These are phyloP conservation scores for Drosophila peninsularis DNA, from an alignment of 2,888 invertebrate genomes.

Conservation along the genomic window DNA sequence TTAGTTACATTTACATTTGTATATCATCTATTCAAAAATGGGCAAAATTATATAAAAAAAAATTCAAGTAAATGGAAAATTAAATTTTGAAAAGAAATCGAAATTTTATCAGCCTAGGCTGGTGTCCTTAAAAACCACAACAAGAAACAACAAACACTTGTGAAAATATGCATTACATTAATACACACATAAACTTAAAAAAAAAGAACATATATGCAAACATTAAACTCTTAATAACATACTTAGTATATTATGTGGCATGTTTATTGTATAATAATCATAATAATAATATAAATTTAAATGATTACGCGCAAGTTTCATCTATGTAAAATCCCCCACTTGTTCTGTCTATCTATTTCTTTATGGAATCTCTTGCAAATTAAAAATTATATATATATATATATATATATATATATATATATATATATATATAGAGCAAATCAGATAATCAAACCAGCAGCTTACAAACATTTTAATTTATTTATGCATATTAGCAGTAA, in stretches of 20 bases:
- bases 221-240: conserved; percentile 38
- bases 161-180: conserved; percentile 77
- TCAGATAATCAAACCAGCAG: conserved; percentile 5
- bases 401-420: conserved; percentile 16
- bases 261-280: conserved; percentile 59
- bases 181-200: conserved; percentile 26
- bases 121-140: conserved; percentile 54
- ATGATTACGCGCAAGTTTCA: conserved; percentile 52
- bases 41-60: conserved; percentile 26
- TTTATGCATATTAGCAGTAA: conserved; percentile 42
- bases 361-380: conserved; percentile 44
- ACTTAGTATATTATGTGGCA: conserved; percentile 53
- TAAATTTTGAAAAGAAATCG: conserved; percentile 10
- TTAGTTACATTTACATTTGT: conserved; percentile 73
- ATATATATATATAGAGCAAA: conserved; percentile 6
- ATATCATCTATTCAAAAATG: conserved; percentile 60
- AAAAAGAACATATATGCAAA: conserved; percentile 22
- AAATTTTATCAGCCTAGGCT: conserved; percentile 28
- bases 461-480: conserved; percentile 62
- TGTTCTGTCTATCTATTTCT: conserved; percentile 30
- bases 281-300: conserved; percentile 58
- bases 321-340: conserved; percentile 33
- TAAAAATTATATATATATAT: not conserved
- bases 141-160: conserved; percentile 63
- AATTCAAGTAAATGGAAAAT: conserved; percentile 24